phyloP scores from a whole-genome alignment of 2,797 vertebrate species.

The Gouania willdenowi region DNA sequence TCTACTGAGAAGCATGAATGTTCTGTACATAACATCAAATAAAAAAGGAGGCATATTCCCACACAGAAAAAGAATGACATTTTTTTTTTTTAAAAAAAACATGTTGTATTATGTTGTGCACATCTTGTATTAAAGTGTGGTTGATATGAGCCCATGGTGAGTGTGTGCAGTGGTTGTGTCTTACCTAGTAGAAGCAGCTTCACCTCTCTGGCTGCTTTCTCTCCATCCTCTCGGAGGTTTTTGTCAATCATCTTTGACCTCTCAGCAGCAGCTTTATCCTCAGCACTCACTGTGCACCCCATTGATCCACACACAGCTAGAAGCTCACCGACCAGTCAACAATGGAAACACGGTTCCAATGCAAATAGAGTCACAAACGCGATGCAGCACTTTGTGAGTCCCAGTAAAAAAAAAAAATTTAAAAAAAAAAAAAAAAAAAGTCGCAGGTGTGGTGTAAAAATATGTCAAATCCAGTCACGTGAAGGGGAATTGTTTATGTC shows the following conservation, averaged over 20 bases:
- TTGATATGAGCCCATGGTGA: background rate
- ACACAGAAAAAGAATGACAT: too few species aligned
- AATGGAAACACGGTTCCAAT: background rate
- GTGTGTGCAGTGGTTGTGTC: conserved; percentile 20
- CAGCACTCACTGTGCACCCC: conserved; percentile 96
- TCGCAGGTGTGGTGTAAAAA: conserved; percentile 7
- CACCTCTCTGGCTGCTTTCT: conserved; percentile 95
- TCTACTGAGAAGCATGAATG: too few species aligned
- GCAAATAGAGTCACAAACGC: conserved; percentile 3
- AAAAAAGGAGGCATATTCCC: too few species aligned
- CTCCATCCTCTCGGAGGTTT: conserved; percentile 94
- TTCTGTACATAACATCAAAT: too few species aligned
- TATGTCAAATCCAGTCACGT: too few species aligned
- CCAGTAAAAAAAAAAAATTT: conserved; percentile 1
- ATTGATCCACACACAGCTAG: too few species aligned
- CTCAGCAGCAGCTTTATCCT: conserved; percentile 95
- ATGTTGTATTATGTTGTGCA: too few species aligned
- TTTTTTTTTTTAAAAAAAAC: background rate
- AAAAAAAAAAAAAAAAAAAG: conserved; percentile 3
- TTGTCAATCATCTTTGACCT: conserved; percentile 98
- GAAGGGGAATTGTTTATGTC: background rate
- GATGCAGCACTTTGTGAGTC: conserved; percentile 13
- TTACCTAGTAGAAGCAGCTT: conserved; percentile 93
- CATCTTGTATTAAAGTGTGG: too few species aligned
- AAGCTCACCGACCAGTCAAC: conserved; percentile 34